Percentiles rank a stretch among this genome's conserved stretches.
Evolutionary conservation across 2,113 vertebrate species (phyloP).

Genomic region (Psophia crepitans): DNA sequence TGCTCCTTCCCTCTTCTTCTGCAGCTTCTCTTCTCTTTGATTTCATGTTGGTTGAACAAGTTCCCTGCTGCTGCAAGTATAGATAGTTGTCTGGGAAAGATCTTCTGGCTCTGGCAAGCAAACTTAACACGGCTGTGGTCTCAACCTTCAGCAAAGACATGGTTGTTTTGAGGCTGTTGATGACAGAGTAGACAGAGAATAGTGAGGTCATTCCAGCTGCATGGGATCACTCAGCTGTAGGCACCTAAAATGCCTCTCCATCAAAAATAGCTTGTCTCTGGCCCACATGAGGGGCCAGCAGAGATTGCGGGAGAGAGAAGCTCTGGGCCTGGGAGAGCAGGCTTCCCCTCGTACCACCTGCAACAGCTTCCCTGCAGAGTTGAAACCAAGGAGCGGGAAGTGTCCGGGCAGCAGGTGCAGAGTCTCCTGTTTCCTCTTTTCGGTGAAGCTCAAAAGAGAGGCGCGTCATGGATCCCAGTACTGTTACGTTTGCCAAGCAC

Average conservation of each 20-base stretch:
- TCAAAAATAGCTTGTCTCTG: background rate
- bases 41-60: background rate
- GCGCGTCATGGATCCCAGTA: fast-evolving
- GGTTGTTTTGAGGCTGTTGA: background rate
- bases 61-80: background rate
- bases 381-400: background rate
- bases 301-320: background rate
- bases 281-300: fast-evolving
- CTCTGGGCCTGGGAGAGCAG: background rate
- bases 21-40: background rate
- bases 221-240: background rate
- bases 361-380: background rate
- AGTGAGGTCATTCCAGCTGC: background rate
- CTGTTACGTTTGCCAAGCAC: background rate
- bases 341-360: background rate
- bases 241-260: background rate
- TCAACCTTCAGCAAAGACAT: background rate
- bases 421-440: background rate
- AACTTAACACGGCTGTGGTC: background rate
- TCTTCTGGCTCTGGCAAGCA: background rate
- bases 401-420: background rate
- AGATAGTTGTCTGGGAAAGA: background rate
- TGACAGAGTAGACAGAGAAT: background rate
- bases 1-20: background rate
- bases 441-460: background rate